Evolutionary conservation across 2,888 invertebrate genomes (phyloP), one percentile per base, ranked within the genome.

Genomic region (Zootermopsis nevadensis): DNA sequence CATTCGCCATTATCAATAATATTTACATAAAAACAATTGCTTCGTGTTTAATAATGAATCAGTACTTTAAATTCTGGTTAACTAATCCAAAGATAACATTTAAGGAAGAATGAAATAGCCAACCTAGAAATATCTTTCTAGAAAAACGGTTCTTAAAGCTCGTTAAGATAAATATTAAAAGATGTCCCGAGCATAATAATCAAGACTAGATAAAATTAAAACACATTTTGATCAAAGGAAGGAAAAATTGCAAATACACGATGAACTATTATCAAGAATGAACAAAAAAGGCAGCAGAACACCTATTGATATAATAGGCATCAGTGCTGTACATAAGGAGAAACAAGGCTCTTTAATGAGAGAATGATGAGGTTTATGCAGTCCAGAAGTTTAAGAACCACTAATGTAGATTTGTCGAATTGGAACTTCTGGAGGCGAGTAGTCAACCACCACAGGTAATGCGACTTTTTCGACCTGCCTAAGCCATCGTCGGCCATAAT

Each of bases 1-100:
- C 31, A 77, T 79, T 79, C 66, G 67, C 55, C 60, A 27, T 60
- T 55, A 38, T 79, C 82, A 35, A 77, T 33, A 77, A 35, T 66
- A 24, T 53, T 55, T 30, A 42, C 55, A 33, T 60, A n/a, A 48
- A 72, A 27, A 81, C n/a, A 60, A 69, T 60, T 19, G 53, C 60
- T 33, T 33, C 22, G 69, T 30, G 27, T 67, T n/a, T 27, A 67
- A 69, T 33, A 22, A 69, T 30, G 2, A 69, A 33, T 27, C 69
- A 33, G 4, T 33, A 60, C 12, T 27, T 60, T 60, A 3, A 3
- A 60, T 3, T 60, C 12, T 27, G n/a, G n/a, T 48, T 60, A 60
- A 60, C 60, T 27, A n/a, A 60, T n/a, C 27, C 15, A 6, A 60
- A 60, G 60, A 60, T 6, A 60, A n/a, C 27, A 6, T n/a, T 48